phyloP scores from a whole-genome alignment of 2,888 invertebrate genomes.

The Acronicta aceris region DNA sequence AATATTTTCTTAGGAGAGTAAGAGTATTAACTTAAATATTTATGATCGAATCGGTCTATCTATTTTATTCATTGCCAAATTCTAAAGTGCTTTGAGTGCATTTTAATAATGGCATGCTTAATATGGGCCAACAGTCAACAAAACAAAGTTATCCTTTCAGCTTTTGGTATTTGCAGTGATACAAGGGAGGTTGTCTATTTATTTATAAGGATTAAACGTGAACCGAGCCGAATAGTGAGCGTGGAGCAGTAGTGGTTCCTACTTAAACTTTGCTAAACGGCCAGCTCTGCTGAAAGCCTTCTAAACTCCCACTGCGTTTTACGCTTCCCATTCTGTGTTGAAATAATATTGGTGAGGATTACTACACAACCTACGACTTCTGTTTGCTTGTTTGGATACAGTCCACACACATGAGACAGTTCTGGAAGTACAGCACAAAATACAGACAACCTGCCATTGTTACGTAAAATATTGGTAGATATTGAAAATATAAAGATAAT shows the following conservation, averaged over 20 bases:
- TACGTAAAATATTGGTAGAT: not conserved
- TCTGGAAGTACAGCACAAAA: constrained; percentile 16
- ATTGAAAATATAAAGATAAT: not conserved
- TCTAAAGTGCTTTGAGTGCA: constrained; percentile 29
- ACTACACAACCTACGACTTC: constrained; percentile 53
- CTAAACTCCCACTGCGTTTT: constrained; percentile 76
- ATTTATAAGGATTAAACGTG: constrained; percentile 80
- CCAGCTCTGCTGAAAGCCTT: constrained; percentile 79
- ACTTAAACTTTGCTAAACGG: constrained; percentile 85
- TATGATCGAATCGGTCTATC: constrained; percentile 36
- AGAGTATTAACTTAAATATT: constrained; percentile 48
- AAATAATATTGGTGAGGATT: constrained; percentile 72
- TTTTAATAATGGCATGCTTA: constrained; percentile 61
- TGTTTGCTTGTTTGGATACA: constrained; percentile 35
- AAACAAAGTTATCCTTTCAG: constrained; percentile 72
- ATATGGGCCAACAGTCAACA: constrained; percentile 51
- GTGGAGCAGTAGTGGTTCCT: constrained; percentile 68
- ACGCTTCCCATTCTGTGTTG: constrained; percentile 69
- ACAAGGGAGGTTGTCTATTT: constrained; percentile 78
- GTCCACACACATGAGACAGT: constrained; percentile 39
- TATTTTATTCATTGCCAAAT: constrained; percentile 27
- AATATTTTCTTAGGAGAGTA: constrained; percentile 66
- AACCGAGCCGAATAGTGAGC: constrained; percentile 68
- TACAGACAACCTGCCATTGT: not conserved
- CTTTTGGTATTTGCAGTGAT: constrained; percentile 77